Base-by-base conservation (phyloP, 2,888 invertebrate genomes). In the Catocala fraxini region DNA sequence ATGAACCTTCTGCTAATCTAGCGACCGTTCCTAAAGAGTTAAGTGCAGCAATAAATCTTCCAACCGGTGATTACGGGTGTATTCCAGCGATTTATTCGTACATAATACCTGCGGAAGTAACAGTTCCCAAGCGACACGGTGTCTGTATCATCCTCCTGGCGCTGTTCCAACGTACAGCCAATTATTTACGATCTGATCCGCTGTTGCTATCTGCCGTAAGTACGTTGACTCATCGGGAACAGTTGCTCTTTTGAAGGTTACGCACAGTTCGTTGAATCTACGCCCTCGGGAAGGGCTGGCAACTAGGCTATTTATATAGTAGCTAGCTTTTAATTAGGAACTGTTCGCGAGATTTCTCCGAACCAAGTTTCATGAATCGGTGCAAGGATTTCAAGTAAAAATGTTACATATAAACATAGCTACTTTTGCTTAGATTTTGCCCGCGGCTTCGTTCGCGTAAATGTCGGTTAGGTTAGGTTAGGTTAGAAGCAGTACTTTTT, bases 141-240 rank as follows among this genome's bases (percentile, higher is more conserved):
- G 75, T 70, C 71, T 76, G 74, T 59, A 53, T 39, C 47, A 15
- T 39, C 35, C 4, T 33, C 1, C 60, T 75, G 74, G 74, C 77
- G 54, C n/a, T 5, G 56, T 6, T 70, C 74, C 74, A 75, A 67
- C n/a, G 5, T 64, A 48, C 49, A 46, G 64, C 11, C 46, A 13
- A 56, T 42, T 47, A 51, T 60, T 56, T 56, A 47, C 63, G 42
- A 46, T 9, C 51, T 10, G 13, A 45, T 45, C 46, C 47, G 6
- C 71, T 66, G 74, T 75, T 75, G 77, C 74, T 77, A 73, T 15
- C 64, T 54, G 63, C 45, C 46, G 48, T 51, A 13, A 54, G 53
- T 56, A 39, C 61, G 69, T 66, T 75, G 74, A 76, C 74, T 74
- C 77, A 76, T 52, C 10, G 15, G 34, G 41, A 56, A 41, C 63